Percentiles rank a stretch among this genome's conserved stretches.
Evolutionary conservation across 1,140 invertebrate species (phyloP).

Genomic region (Sycophaga agraensis): DNA sequence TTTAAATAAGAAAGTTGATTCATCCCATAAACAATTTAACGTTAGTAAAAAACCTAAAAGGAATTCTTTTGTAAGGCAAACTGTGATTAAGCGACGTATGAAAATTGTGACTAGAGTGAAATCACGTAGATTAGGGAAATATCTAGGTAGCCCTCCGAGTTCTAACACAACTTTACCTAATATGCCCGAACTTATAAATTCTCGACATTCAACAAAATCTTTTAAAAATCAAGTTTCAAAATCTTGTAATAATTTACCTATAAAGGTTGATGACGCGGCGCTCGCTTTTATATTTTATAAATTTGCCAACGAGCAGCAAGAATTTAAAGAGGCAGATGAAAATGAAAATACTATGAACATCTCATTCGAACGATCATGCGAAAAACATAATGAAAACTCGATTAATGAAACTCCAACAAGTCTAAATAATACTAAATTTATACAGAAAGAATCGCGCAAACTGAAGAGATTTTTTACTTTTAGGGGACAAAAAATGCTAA

Average conservation of each 20-base stretch:
- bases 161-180: slow-evolving; percentile 31
- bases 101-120: not conserved
- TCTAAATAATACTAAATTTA: not conserved
- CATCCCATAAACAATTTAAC: not conserved
- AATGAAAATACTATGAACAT: slow-evolving; percentile 8
- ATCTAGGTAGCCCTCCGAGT: slow-evolving; percentile 29
- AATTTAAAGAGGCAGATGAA: not conserved
- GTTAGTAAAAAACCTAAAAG: slow-evolving; percentile 14
- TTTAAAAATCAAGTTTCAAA: not conserved
- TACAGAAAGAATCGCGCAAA: slow-evolving; percentile 7
- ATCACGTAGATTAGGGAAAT: not conserved
- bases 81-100: slow-evolving; percentile 1
- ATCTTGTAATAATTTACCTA: slow-evolving; percentile 9
- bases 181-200: not conserved
- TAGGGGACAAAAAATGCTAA: slow-evolving; percentile 20
- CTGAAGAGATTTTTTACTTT: slow-evolving; percentile 24
- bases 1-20: not conserved
- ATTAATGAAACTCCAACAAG: not conserved
- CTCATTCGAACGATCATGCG: not conserved
- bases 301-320: not conserved
- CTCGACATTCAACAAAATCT: not conserved
- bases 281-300: not conserved
- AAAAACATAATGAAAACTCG: not conserved
- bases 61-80: slow-evolving; percentile 16
- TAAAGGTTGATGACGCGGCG: not conserved